These are phyloP conservation scores for Polyodon spathula DNA, from an alignment of 2,113 vertebrate species.

Conservation along the genomic window DNA sequence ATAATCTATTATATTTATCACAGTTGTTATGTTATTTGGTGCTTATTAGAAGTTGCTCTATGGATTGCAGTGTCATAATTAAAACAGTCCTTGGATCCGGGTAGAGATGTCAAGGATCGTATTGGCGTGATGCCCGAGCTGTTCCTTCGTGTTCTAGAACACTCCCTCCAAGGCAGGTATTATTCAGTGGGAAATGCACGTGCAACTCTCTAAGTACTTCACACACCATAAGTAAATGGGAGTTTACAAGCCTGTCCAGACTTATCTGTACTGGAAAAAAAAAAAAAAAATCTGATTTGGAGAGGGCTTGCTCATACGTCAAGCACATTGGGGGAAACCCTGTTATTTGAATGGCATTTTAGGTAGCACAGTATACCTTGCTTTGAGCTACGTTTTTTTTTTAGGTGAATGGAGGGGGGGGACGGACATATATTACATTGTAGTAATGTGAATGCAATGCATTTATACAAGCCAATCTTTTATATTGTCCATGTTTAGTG, in stretches of 20 bases:
- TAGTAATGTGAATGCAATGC: no score
- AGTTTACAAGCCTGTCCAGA: conserved; percentile 65
- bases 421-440: no score
- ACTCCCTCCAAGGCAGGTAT: conserved; percentile 50
- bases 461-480: no score
- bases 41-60: no score
- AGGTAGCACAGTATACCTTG: conserved; percentile 23
- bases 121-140: conserved; percentile 64
- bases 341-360: conserved; percentile 50
- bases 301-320: conserved; percentile 37
- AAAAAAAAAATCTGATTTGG: conserved; percentile 56
- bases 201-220: conserved; percentile 47
- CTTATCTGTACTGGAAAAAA: conserved; percentile 61
- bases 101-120: conserved; percentile 61
- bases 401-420: no score
- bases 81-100: no score
- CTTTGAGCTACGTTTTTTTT: no score
- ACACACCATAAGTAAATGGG: conserved; percentile 62
- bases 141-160: conserved; percentile 50
- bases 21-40: no score
- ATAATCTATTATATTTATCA: no score
- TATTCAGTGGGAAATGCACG: conserved; percentile 39
- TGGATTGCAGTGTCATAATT: no score
- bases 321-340: conserved; percentile 49
- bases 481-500: no score